Evolutionary conservation across 2,888 invertebrate genomes (phyloP).

Genomic region (Bhutanitis thaidina): DNA sequence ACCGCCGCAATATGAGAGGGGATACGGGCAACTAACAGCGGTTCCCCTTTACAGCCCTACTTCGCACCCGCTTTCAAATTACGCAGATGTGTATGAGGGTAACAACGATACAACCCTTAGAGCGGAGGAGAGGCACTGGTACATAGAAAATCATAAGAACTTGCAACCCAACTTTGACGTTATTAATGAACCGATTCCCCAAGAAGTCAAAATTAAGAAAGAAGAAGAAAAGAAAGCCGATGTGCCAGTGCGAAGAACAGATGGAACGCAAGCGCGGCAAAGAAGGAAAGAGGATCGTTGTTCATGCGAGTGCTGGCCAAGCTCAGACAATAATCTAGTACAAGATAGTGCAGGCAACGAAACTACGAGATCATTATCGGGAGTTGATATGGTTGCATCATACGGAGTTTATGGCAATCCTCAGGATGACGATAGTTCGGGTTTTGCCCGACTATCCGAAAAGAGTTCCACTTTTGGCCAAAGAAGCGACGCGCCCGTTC

Average conservation of each 20-base stretch:
- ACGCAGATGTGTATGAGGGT: constrained; percentile 75
- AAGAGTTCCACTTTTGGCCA: constrained; percentile 64
- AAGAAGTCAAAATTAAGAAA: constrained; percentile 73
- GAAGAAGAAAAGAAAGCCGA: constrained; percentile 71
- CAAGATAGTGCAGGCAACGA: constrained; percentile 60
- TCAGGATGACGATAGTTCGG: constrained; percentile 72
- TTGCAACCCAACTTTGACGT: constrained; percentile 61
- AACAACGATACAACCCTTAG: constrained; percentile 75
- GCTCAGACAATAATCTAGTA: constrained; percentile 60
- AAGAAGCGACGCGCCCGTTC: constrained; percentile 66
- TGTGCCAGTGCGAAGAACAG: constrained; percentile 50
- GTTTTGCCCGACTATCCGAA: constrained; percentile 66
- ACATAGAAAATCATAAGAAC: constrained; percentile 75
- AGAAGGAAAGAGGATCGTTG: constrained; percentile 73
- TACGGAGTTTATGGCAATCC: constrained; percentile 76
- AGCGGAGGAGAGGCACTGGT: constrained; percentile 76
- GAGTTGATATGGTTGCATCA: constrained; percentile 75
- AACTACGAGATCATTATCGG: constrained; percentile 67
- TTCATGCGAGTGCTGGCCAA: constrained; percentile 77
- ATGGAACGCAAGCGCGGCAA: constrained; percentile 58
- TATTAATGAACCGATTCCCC: constrained; percentile 57
- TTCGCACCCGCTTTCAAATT: constrained; percentile 69
- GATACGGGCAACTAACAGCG: constrained; percentile 64
- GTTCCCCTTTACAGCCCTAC: constrained; percentile 67
- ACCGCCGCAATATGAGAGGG: constrained; percentile 71